Conservation (phyloP, 2,113 vertebrate species). For the Picathartes gymnocephalus region DNA sequence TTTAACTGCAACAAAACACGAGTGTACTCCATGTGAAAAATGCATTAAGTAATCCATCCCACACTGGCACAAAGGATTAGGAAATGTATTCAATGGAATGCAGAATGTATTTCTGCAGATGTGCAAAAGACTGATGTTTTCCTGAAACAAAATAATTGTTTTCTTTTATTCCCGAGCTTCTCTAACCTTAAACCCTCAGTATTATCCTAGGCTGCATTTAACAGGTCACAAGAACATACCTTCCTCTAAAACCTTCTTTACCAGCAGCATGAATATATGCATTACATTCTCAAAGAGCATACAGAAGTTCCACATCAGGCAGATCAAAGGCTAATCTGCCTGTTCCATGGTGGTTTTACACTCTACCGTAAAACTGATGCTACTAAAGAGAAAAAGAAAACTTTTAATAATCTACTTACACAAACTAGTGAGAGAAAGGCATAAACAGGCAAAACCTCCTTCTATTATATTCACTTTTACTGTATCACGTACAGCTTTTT, state of each 20-base stretch:
- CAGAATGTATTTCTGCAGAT: background rate
- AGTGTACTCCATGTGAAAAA: slow-evolving; percentile 42
- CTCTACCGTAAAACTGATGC: background rate
- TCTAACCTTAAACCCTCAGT: slow-evolving; percentile 1
- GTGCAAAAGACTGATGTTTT: background rate
- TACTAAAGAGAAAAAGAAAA: background rate
- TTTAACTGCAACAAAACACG: background rate
- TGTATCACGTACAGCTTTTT: background rate
- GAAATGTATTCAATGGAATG: background rate
- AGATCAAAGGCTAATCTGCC: background rate
- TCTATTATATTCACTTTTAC: background rate
- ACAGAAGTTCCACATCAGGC: background rate
- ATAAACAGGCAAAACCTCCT: background rate
- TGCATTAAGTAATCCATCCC: slow-evolving; percentile 57
- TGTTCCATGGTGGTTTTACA: background rate
- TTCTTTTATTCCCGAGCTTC: background rate
- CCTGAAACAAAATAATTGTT: background rate
- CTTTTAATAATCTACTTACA: background rate
- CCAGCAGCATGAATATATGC: background rate
- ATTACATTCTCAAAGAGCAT: background rate
- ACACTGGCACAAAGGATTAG: slow-evolving; percentile 52
- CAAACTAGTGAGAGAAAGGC: background rate
- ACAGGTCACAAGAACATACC: slow-evolving; percentile 7
- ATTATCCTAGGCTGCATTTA: slow-evolving; percentile 14
- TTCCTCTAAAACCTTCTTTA: background rate